These are phyloP conservation scores for Marronus borbonicus DNA, from an alignment of 2,888 invertebrate species.

Conservation along the genomic window DNA sequence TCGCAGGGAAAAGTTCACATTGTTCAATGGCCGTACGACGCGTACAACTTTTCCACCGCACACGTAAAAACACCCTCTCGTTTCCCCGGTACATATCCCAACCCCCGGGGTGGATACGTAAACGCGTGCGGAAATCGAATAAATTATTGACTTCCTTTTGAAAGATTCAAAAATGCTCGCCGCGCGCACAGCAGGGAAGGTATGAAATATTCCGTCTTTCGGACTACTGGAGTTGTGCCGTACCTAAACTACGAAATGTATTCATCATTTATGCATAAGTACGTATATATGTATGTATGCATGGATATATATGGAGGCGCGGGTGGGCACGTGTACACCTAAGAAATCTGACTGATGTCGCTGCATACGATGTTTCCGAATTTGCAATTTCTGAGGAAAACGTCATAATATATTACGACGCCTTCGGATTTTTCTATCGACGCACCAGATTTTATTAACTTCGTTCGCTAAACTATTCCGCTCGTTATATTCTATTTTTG, in stretches of 20 bases:
- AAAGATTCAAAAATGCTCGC: constrained; percentile 36
- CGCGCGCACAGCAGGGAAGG: constrained; percentile 16
- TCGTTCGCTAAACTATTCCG: no score
- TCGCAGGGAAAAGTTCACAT: constrained; percentile 8
- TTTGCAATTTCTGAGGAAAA: not conserved
- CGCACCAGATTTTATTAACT: no score
- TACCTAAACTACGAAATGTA: constrained; percentile 28
- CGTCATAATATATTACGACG: not conserved
- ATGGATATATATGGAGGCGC: not conserved
- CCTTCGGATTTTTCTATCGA: not conserved
- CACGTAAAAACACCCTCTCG: not conserved
- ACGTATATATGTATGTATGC: constrained; percentile 5
- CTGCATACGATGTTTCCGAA: not conserved
- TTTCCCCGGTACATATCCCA: no score
- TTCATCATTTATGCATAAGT: constrained; percentile 35
- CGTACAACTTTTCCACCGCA: constrained; percentile 15
- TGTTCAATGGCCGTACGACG: constrained; percentile 21
- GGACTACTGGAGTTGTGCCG: not conserved
- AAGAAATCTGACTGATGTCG: not conserved
- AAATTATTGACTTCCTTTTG: constrained; percentile 39
- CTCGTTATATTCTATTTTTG: no score
- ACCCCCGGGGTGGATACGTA: not conserved
- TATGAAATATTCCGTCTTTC: constrained; percentile 35
- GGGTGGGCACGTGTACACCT: not conserved
- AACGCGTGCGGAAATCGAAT: constrained; percentile 35